Conservation (phyloP, 2,113 vertebrate species). For the Deroptyus accipitrinus region DNA sequence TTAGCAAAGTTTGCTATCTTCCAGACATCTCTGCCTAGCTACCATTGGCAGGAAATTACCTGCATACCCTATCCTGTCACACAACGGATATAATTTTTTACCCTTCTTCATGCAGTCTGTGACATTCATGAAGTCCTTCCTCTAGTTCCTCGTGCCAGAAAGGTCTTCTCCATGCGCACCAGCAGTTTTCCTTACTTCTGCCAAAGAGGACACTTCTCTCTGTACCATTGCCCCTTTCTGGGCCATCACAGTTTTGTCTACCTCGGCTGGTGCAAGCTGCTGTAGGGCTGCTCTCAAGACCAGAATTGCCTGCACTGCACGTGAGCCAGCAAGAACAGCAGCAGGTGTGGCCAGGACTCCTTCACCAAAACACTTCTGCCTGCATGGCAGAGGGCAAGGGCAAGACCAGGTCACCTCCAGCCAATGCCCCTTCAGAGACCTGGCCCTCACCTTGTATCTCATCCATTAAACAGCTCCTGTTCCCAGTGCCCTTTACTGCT, state of each 20-base stretch:
- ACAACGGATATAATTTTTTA: neutral
- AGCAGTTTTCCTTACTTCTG: neutral
- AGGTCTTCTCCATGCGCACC: neutral
- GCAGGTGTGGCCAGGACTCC: neutral
- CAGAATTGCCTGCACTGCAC: neutral
- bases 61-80: neutral
- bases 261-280: rapidly evolving
- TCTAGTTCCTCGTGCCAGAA: neutral
- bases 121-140: neutral
- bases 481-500: neutral
- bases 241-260: neutral
- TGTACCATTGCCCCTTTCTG: neutral
- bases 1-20: neutral
- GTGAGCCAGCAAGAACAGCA: neutral
- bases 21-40: neutral
- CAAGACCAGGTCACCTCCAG: neutral
- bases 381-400: neutral
- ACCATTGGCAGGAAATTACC: neutral
- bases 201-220: neutral
- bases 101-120: neutral
- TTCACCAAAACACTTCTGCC: neutral
- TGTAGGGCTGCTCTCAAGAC: neutral
- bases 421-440: neutral
- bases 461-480: neutral
- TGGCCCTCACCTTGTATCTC: neutral